Conservation (phyloP, 2,888 invertebrate genomes). For the Graphium colonna region DNA sequence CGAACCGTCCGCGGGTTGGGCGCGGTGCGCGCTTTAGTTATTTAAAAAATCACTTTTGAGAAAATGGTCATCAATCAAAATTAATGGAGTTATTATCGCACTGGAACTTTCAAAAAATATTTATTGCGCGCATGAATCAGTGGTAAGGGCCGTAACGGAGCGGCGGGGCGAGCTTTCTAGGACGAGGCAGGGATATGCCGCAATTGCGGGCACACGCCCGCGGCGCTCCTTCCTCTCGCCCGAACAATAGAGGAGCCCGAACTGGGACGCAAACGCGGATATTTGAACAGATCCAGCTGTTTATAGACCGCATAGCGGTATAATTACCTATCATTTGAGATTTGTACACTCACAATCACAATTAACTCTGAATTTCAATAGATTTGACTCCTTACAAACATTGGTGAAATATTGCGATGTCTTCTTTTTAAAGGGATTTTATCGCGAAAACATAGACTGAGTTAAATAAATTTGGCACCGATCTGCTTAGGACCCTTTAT, state of each 20-base stretch:
- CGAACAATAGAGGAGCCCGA: constrained; percentile 10
- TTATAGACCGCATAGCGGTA: constrained; percentile 2
- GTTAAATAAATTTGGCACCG: too few species aligned
- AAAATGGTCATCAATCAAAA: constrained; percentile 78
- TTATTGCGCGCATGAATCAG: constrained; percentile 76
- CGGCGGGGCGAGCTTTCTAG: constrained; percentile 68
- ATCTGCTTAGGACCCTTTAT: too few species aligned
- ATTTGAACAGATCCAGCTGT: background rate
- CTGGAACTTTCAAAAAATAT: constrained; percentile 78
- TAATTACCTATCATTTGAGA: too few species aligned
- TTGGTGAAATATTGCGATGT: too few species aligned
- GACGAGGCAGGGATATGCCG: constrained; percentile 52
- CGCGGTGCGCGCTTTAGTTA: constrained; percentile 31
- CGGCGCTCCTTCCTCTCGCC: constrained; percentile 24
- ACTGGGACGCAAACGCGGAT: constrained; percentile 13
- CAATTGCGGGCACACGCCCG: constrained; percentile 41
- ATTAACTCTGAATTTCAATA: too few species aligned
- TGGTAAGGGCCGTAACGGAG: constrained; percentile 75
- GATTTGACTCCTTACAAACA: too few species aligned
- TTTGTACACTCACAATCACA: too few species aligned
- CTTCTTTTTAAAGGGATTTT: too few species aligned
- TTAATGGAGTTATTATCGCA: constrained; percentile 80
- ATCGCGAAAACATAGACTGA: too few species aligned
- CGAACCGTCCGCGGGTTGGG: constrained; percentile 38
- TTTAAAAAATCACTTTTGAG: constrained; percentile 73